These are phyloP conservation scores for Phaonia tiefii DNA, from an alignment of 2,888 invertebrate genomes.

Conservation along the genomic window DNA sequence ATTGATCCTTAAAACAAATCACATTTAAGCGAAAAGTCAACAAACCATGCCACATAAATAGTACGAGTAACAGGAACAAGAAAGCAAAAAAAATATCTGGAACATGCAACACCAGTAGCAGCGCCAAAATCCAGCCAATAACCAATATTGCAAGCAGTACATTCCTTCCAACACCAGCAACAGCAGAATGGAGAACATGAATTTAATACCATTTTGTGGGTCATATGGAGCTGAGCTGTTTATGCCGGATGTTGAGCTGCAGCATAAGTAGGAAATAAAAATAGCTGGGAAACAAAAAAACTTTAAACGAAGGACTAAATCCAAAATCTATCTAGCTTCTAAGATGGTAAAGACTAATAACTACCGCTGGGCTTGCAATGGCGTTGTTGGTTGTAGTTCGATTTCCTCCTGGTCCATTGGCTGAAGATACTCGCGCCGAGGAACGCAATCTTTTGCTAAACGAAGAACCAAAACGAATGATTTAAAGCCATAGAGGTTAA, in stretches of 20 bases:
- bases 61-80: no score
- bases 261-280: constrained; percentile 42
- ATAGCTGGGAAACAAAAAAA: constrained; percentile 11
- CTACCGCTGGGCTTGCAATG: neutral
- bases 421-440: neutral
- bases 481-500: constrained; percentile 68
- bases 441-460: neutral
- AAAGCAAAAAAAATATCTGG: neutral
- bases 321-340: constrained; percentile 46
- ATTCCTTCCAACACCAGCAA: neutral
- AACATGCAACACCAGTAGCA: constrained; percentile 2
- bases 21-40: constrained; percentile 39
- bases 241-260: constrained; percentile 56
- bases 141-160: neutral
- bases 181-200: constrained; percentile 19
- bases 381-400: constrained; percentile 6
- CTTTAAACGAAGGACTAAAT: constrained; percentile 32
- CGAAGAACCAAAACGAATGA: constrained; percentile 61
- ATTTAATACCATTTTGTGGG: constrained; percentile 57
- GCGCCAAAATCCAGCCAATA: neutral
- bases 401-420: constrained; percentile 15
- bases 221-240: constrained; percentile 62
- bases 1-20: constrained; percentile 29
- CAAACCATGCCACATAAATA: constrained; percentile 17
- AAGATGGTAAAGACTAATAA: constrained; percentile 1